These are phyloP conservation scores for Drosophila emarginata DNA, from an alignment of 2,888 invertebrate genomes.

Conservation along the genomic window DNA sequence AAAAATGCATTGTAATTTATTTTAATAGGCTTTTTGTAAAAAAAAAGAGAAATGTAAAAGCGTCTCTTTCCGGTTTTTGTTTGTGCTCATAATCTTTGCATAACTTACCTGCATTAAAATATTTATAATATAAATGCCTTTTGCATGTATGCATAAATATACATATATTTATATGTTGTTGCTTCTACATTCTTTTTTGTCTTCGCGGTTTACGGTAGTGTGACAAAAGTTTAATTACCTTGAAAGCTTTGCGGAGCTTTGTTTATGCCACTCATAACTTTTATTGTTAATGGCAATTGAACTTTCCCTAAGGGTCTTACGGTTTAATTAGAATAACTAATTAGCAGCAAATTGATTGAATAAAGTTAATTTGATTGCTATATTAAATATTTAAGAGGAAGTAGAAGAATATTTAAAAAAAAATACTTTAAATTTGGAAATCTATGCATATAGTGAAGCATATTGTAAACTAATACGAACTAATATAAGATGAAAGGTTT, in stretches of 20 bases:
- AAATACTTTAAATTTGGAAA: too few relatives aligned
- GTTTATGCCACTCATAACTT: constrained; percentile 50
- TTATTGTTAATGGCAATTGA: constrained; percentile 51
- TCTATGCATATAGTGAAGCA: too few relatives aligned
- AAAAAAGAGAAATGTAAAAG: constrained; percentile 32
- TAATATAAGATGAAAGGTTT: too few relatives aligned
- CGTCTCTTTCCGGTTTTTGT: constrained; percentile 31
- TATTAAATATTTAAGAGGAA: not conserved
- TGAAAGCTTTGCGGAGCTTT: constrained; percentile 48
- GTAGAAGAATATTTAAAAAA: too few relatives aligned
- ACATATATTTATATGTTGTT: constrained; percentile 11
- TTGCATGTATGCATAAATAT: constrained; percentile 45
- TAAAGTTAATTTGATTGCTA: not conserved
- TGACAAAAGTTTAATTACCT: constrained; percentile 60
- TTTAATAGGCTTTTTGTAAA: constrained; percentile 62
- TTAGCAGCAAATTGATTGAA: constrained; percentile 23
- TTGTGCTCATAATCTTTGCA: constrained; percentile 57
- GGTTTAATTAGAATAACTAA: constrained; percentile 44
- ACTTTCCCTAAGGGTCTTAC: constrained; percentile 32
- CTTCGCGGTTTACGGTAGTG: constrained; percentile 18
- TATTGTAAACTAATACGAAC: too few relatives aligned
- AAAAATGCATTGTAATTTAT: constrained; percentile 71
- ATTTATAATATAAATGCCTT: constrained; percentile 40
- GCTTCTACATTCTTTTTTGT: constrained; percentile 19
- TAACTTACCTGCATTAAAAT: constrained; percentile 61